Conservation (phyloP, 1,140 invertebrate species). For the Drosophila kanapiae region DNA sequence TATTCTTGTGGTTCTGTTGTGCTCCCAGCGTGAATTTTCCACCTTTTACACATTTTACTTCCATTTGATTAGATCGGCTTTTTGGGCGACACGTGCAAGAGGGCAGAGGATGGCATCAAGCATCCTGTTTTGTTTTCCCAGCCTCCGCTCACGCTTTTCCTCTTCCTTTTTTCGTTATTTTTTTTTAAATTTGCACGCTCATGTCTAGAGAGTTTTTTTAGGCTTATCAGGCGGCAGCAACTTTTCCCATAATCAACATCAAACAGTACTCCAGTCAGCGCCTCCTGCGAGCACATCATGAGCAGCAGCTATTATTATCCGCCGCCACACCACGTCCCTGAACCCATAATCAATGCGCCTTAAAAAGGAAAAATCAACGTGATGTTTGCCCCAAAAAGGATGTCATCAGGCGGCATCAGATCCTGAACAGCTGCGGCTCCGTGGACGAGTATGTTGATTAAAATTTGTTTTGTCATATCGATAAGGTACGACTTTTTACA, state of each 20-base stretch:
- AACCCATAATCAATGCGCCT: slow-evolving; percentile 69
- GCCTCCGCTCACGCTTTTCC: slow-evolving; percentile 14
- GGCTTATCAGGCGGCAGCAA: slow-evolving; percentile 75
- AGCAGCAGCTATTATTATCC: slow-evolving; percentile 75
- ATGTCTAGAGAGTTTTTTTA: slow-evolving; percentile 63
- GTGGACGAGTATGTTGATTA: slow-evolving; percentile 63
- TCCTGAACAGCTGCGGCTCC: slow-evolving; percentile 56
- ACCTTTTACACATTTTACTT: slow-evolving; percentile 84
- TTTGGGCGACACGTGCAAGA: slow-evolving; percentile 70
- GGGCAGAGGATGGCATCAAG: slow-evolving; percentile 45
- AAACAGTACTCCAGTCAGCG: slow-evolving; percentile 60
- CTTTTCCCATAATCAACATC: slow-evolving; percentile 79
- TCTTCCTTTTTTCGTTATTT: slow-evolving; percentile 26
- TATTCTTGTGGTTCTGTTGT: slow-evolving; percentile 27
- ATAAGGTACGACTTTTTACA: slow-evolving; percentile 73
- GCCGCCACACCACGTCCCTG: slow-evolving; percentile 1
- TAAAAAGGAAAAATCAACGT: slow-evolving; percentile 60
- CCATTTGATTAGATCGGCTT: slow-evolving; percentile 82
- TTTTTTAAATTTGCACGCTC: slow-evolving; percentile 74
- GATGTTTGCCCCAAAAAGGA: slow-evolving; percentile 68
- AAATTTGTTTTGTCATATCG: slow-evolving; percentile 81
- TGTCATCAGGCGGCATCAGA: slow-evolving; percentile 62
- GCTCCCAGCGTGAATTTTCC: slow-evolving; percentile 69
- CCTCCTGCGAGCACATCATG: slow-evolving; percentile 51
- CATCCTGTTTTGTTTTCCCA: slow-evolving; percentile 75